These are phyloP conservation scores for Psix sp. DNA, from an alignment of 1,140 invertebrate species.

Conservation along the genomic window DNA sequence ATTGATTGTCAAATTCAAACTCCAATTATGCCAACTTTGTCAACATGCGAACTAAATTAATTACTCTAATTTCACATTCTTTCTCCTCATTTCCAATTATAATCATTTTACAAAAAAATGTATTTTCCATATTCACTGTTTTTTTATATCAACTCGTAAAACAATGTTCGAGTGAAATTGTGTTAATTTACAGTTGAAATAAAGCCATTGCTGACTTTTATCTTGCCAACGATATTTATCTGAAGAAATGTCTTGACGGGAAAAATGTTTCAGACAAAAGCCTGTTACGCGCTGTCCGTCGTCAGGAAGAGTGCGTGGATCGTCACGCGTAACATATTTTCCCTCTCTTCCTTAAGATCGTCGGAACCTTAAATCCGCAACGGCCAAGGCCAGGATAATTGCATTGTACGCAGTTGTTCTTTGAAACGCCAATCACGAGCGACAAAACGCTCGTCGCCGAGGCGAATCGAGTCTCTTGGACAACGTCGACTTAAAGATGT, in stretches of 20 bases:
- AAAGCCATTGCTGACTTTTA: constrained; percentile 33
- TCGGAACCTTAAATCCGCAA: constrained; percentile 63
- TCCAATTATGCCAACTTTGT: no score
- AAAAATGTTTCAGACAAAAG: constrained; percentile 46
- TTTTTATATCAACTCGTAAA: no score
- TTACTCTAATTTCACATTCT: no score
- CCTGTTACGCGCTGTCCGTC: constrained; percentile 44
- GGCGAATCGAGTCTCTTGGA: constrained; percentile 46
- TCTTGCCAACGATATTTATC: constrained; percentile 27
- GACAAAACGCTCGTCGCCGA: constrained; percentile 76
- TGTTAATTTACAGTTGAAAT: constrained; percentile 20
- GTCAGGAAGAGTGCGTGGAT: constrained; percentile 43
- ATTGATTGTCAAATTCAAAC: no score
- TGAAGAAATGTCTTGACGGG: neutral
- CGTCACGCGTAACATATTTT: constrained; percentile 60
- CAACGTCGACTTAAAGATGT: no score
- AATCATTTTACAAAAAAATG: no score
- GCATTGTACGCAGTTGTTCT: constrained; percentile 76
- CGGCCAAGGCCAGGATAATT: constrained; percentile 74
- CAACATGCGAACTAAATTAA: no score
- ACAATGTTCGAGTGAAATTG: no score
- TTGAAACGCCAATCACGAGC: constrained; percentile 77
- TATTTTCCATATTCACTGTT: no score
- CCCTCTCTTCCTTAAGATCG: constrained; percentile 58
- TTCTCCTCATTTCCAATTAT: no score